Percentiles rank a stretch among this genome's conserved stretches.
phyloP scores from a whole-genome alignment of 2,888 invertebrate genomes.

The Nomada lathburiana region DNA sequence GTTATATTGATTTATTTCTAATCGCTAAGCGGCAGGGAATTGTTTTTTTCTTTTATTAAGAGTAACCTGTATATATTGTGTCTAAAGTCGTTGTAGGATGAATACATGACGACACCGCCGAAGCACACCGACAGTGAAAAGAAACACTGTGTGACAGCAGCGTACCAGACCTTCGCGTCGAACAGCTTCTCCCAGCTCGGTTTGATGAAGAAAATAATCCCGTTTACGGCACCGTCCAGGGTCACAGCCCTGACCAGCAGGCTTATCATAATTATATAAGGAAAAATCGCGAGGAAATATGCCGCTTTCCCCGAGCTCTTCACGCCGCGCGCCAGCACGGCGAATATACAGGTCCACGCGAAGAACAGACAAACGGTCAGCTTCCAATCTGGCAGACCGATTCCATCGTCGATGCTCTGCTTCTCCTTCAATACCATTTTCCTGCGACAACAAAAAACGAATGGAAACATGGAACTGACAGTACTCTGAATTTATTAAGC shows the following conservation, averaged over 20 bases:
- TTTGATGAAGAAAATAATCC: conserved; percentile 88
- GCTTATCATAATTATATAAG: conserved; percentile 87
- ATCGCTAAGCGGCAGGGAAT: neutral
- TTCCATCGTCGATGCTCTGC: conserved; percentile 85
- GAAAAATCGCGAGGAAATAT: conserved; percentile 90
- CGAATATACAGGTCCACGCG: conserved; percentile 86
- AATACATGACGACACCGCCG: conserved; percentile 87
- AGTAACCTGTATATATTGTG: conserved; percentile 86
- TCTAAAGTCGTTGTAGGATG: conserved; percentile 87
- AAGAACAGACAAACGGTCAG: conserved; percentile 85
- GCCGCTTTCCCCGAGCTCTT: conserved; percentile 88
- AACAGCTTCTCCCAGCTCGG: conserved; percentile 88
- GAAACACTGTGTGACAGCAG: conserved; percentile 88
- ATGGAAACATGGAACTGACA: too few species aligned
- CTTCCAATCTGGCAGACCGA: conserved; percentile 86
- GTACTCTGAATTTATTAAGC: too few species aligned
- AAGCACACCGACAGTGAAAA: conserved; percentile 87
- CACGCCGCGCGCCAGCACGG: conserved; percentile 86
- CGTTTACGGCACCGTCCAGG: conserved; percentile 87
- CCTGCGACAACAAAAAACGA: conserved; percentile 74
- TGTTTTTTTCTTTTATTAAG: conserved; percentile 4
- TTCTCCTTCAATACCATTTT: conserved; percentile 86
- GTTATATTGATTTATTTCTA: too few species aligned
- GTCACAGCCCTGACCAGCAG: conserved; percentile 87
- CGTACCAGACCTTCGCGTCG: conserved; percentile 87